Base-by-base conservation (phyloP, 1,140 invertebrate species). In the Calephelis nemesis region DNA sequence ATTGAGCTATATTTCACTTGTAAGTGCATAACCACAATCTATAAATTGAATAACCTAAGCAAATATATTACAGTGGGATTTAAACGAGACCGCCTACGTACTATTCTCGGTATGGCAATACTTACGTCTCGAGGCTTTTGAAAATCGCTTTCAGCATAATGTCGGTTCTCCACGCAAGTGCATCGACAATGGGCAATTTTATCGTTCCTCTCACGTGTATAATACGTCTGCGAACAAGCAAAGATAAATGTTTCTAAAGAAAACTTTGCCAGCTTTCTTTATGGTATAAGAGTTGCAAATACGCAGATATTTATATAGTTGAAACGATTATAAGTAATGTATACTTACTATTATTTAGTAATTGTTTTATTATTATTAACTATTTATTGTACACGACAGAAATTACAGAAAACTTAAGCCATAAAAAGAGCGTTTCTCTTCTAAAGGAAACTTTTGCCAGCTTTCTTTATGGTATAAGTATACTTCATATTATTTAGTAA, bases 101-200 rank as follows among this genome's bases (percentile, higher is more conserved):
- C 49, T 54, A 50, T 66, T 52, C 64, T 39, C 48, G 12, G 13
- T 15, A 40, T 47, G 47, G 13, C 49, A 42, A 66, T 73, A 75
- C 73, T 78, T 75, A 74, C 76, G 67, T 73, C 70, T 65, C 69
- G 69, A 69, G 71, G 74, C 72, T 83, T 85, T 85, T 76, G 74
- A 78, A 74, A 86, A 88, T 80, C 77, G 83, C 78, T 85, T 82
- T 81, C 79, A 79, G 76, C 83, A 82, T 82, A 87, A 83, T 79
- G 82, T 74, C 69, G 76, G 77, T 74, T 78, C 79, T 82, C 79
- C 75, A 75, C 69, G 75, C 69, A 67, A 76, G 70, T 84, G 81
- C 75, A 83, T 80, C 81, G 76, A 88, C 86, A 88, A 87, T 85
- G 76, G 77, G 81, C 77, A 78, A 79, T 85, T 84, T 83, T 81